A percentile compares a stretch with the other conserved stretches of the same genome.
Evolutionary conservation across 2,888 invertebrate species (phyloP).

Genomic region (Epirrhoe alternata): DNA sequence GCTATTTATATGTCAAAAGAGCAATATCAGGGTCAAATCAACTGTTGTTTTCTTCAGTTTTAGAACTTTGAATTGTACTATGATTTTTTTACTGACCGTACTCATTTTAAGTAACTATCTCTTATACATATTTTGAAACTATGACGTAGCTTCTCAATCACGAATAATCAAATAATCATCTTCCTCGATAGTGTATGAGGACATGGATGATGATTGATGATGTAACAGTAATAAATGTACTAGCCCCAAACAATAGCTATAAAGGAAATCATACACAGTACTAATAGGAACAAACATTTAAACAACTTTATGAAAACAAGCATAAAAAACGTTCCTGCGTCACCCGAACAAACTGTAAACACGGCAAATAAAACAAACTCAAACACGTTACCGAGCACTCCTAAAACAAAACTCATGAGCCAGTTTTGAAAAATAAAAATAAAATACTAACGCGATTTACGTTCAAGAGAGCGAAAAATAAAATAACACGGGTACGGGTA

Average conservation of each 20-base stretch:
- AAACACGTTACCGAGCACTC: constrained; percentile 40
- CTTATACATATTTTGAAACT: too few relatives aligned
- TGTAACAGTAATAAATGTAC: background rate
- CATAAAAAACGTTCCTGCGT: constrained; percentile 34
- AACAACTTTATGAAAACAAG: constrained; percentile 42
- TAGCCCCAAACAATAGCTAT: background rate
- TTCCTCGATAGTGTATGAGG: background rate
- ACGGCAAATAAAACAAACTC: constrained; percentile 43
- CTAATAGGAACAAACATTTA: constrained; percentile 16
- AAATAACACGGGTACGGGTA: constrained; percentile 78
- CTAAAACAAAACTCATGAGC: constrained; percentile 42
- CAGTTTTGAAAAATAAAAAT: constrained; percentile 42
- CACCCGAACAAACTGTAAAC: constrained; percentile 37
- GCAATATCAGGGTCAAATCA: background rate
- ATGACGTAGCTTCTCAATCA: too few relatives aligned
- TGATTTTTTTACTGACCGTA: background rate
- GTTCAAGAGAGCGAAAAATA: constrained; percentile 82
- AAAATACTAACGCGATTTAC: constrained; percentile 48
- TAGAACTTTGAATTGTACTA: too few relatives aligned
- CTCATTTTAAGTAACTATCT: too few relatives aligned
- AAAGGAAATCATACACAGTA: constrained; percentile 4
- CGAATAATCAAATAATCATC: too few relatives aligned
- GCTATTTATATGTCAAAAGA: background rate
- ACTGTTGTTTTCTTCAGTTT: too few relatives aligned
- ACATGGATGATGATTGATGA: background rate